Evolutionary conservation across 2,797 vertebrate genomes (phyloP), one percentile per base, ranked within the genome.

Genomic region (Cossypha caffra): DNA sequence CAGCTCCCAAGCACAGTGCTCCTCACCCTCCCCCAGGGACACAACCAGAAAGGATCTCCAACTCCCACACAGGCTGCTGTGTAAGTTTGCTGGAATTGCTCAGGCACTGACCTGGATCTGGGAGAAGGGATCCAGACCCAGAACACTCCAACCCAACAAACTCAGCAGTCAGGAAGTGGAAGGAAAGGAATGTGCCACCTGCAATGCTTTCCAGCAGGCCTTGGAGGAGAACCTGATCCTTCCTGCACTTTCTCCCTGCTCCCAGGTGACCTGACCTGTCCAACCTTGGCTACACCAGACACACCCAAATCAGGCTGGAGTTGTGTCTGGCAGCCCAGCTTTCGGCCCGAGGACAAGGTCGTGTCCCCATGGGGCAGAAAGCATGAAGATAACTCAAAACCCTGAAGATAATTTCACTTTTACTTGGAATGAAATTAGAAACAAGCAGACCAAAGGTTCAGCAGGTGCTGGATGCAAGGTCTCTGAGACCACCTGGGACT

Each of bases 71-170:
- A 29, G 31, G 19, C 33, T 69, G 25, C 42, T 42, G 13, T 0
- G 14, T 0, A 6, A 12, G 18, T 5, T 1, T 51, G 54, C 42
- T 45, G n/a, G 35, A 26, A 31, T 0, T 19, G 48, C 55, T 52
- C 57, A n/a, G 51, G 67, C 13, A 25, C 23, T 4, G 25, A 43
- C 37, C 50, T 2, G 50, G 12, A 42, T 16, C 12, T 13, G 66
- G 3, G 28, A 74, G 17, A 54, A n/a, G 1, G 10, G 19, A n/a
- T 16, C 35, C 9, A 33, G 42, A 42, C 4, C 33, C n/a, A 1
- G 17, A 40, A 51, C 2, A 4, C 21, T 11, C 9, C 61, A 67
- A 31, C 33, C 45, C 72, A 55, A 7, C 4, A 3, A 62, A 52
- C 13, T 4, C 19, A 19, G 17, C 5, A 16, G 11, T 20, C 16